Evolutionary conservation across 1,140 invertebrate species (phyloP).

Genomic region (Notospermus geniculatus): DNA sequence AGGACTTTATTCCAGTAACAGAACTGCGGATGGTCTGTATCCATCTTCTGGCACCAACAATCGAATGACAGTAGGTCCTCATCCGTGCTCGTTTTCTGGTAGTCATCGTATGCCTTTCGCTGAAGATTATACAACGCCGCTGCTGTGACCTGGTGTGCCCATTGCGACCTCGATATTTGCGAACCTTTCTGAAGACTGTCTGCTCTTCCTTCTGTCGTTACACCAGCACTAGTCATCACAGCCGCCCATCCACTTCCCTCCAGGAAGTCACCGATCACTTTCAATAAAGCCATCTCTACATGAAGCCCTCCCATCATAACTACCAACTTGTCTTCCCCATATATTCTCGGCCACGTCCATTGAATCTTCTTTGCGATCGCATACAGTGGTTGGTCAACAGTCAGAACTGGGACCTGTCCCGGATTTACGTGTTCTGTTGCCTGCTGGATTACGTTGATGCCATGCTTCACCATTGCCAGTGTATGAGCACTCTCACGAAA

Average conservation of each 20-base stretch:
- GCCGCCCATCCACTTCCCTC: slow-evolving; percentile 15
- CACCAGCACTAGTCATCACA: slow-evolving; percentile 1
- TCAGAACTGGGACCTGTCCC: too few relatives aligned
- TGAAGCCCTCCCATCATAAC: slow-evolving; percentile 23
- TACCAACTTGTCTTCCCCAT: slow-evolving; percentile 24
- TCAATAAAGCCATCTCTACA: slow-evolving; percentile 23
- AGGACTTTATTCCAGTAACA: background rate
- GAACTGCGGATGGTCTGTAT: slow-evolving; percentile 9
- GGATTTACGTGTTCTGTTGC: slow-evolving; percentile 25
- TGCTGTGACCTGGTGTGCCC: slow-evolving; percentile 10
- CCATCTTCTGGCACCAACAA: background rate
- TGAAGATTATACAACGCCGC: slow-evolving; percentile 19
- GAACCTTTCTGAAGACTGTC: slow-evolving; percentile 18
- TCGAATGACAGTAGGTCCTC: background rate
- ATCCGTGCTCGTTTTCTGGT: background rate
- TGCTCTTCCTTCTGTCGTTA: slow-evolving; percentile 10
- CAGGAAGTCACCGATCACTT: slow-evolving; percentile 10
- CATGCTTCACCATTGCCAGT: slow-evolving; percentile 22
- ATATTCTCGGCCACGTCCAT: slow-evolving; percentile 23
- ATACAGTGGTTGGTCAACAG: slow-evolving; percentile 33
- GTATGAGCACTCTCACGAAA: slow-evolving; percentile 19
- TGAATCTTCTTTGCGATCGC: slow-evolving; percentile 29
- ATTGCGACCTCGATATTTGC: slow-evolving; percentile 16
- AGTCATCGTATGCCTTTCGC: slow-evolving; percentile 14
- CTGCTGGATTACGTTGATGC: slow-evolving; percentile 15